Evolutionary conservation across 2,797 vertebrate genomes (phyloP).

Genomic region (Tokudaia muenninki): DNA sequence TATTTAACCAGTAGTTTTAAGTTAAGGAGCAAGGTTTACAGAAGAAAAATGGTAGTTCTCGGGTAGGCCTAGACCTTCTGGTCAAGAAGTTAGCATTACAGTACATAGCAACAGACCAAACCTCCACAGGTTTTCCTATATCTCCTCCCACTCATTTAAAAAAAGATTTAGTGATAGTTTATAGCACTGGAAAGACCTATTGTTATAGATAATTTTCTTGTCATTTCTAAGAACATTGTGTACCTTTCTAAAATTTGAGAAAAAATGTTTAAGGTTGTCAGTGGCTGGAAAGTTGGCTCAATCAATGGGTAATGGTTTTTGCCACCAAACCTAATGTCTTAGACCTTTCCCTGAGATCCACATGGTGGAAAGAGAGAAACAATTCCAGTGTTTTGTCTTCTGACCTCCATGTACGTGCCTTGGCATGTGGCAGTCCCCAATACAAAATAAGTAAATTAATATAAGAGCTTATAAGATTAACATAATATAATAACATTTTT

Average conservation of each 20-base stretch:
- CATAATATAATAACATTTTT: background rate
- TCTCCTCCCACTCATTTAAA: background rate
- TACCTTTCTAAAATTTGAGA: background rate
- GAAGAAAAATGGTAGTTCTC: background rate
- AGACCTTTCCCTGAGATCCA: background rate
- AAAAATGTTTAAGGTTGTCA: background rate
- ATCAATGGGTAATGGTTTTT: background rate
- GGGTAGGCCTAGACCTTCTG: background rate
- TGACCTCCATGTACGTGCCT: background rate
- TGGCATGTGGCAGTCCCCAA: background rate
- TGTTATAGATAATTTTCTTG: background rate
- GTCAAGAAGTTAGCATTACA: background rate
- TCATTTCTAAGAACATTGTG: conserved; percentile 22
- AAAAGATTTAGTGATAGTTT: conserved; percentile 12
- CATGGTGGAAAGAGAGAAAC: background rate
- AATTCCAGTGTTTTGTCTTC: background rate
- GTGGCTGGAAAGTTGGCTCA: background rate
- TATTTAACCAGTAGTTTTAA: background rate
- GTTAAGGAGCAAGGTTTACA: background rate
- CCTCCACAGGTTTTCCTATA: background rate
- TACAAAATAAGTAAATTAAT: background rate
- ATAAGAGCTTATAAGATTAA: background rate
- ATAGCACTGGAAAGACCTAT: background rate
- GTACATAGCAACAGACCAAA: background rate
- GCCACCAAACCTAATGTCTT: too few species aligned